These are phyloP conservation scores for Plectrocnemia conspersa DNA, from an alignment of 1,140 invertebrate species.

Conservation along the genomic window DNA sequence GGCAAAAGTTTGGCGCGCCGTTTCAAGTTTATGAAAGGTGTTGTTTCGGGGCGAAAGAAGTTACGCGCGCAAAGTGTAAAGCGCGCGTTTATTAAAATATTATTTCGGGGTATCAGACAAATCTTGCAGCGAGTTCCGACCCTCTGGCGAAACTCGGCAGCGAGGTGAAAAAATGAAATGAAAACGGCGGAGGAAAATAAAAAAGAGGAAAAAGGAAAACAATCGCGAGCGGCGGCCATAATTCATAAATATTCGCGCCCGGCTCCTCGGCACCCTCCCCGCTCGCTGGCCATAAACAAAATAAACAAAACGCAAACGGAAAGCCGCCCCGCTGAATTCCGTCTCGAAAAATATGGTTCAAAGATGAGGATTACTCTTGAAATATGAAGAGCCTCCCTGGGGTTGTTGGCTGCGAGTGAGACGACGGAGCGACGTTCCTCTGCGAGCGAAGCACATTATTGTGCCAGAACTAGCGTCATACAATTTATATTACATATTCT, in stretches of 20 bases:
- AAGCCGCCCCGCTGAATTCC: constrained; percentile 19
- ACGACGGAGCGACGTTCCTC: background rate
- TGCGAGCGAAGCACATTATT: no score
- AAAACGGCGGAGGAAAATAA: no score
- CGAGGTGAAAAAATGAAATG: no score
- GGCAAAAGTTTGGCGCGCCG: no score
- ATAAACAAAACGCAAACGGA: constrained; percentile 29
- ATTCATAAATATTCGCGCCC: constrained; percentile 31
- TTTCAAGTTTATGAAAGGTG: no score
- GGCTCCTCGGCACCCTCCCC: background rate
- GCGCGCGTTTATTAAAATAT: constrained; percentile 34
- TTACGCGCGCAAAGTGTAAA: constrained; percentile 4
- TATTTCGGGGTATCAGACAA: constrained; percentile 28
- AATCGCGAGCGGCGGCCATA: constrained; percentile 29
- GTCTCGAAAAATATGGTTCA: constrained; percentile 22
- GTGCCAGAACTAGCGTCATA: no score
- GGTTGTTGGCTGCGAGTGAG: no score
- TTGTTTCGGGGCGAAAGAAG: no score
- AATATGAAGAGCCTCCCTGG: constrained; percentile 26
- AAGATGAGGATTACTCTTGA: constrained; percentile 30
- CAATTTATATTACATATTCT: no score
- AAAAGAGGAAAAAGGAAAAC: constrained; percentile 20
- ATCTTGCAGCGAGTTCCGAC: constrained; percentile 9
- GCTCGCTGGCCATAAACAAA: constrained; percentile 17
- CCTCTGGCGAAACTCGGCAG: background rate